Evolutionary conservation across 2,888 invertebrate genomes (phyloP).

Genomic region (Dynastes tityus): DNA sequence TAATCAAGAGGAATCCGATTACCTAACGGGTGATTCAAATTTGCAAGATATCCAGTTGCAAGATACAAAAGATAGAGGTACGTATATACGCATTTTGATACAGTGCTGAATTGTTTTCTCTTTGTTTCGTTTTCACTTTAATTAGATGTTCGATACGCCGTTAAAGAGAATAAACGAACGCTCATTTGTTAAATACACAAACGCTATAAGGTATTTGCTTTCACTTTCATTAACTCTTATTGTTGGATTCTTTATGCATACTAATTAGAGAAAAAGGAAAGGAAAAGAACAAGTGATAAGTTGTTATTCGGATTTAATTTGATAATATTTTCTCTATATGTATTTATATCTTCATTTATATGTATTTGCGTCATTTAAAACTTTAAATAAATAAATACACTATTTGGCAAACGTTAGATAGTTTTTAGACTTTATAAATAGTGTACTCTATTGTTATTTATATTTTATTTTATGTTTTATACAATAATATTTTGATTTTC

Average conservation of each 20-base stretch:
- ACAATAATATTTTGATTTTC: no score
- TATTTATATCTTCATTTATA: not conserved
- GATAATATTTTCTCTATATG: not conserved
- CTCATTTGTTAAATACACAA: not conserved
- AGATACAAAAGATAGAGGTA: constrained; percentile 78
- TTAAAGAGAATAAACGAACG: constrained; percentile 31
- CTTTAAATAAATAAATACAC: no score
- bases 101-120: not conserved
- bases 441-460: no score
- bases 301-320: not conserved
- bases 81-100: constrained; percentile 62
- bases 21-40: constrained; percentile 65
- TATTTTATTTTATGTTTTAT: no score
- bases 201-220: constrained; percentile 25
- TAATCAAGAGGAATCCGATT: constrained; percentile 64
- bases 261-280: constrained; percentile 16
- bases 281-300: not conserved
- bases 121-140: constrained; percentile 31
- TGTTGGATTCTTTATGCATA: not conserved
- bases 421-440: no score
- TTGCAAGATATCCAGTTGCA: constrained; percentile 75
- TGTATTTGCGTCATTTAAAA: no score
- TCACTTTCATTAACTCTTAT: constrained; percentile 31
- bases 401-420: no score
- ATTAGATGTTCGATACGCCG: constrained; percentile 12